Evolutionary conservation across 2,113 vertebrate genomes (phyloP).

Genomic region (Mixornis gularis): DNA sequence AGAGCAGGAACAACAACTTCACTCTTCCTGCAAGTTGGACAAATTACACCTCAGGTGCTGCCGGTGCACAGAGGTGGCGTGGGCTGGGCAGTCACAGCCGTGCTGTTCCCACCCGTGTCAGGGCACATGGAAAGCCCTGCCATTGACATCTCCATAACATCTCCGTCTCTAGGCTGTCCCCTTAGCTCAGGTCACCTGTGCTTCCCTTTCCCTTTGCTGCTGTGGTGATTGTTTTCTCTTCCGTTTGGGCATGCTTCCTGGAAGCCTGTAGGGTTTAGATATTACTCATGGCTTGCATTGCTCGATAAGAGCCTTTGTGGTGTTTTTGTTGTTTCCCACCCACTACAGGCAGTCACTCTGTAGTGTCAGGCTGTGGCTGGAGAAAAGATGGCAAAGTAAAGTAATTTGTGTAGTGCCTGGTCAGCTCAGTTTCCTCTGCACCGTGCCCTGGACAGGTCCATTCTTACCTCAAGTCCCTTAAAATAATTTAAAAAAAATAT

Average conservation of each 20-base stretch:
- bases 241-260: not conserved
- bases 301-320: not conserved
- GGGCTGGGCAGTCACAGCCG: rapidly evolving
- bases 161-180: not conserved
- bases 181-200: not conserved
- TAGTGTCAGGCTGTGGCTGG: not conserved
- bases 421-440: not conserved
- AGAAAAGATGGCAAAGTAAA: not conserved
- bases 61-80: rapidly evolving
- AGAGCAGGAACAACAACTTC: not conserved
- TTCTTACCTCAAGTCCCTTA: not conserved
- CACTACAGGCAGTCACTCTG: not conserved
- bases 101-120: rapidly evolving
- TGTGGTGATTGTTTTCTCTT: not conserved
- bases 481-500: not conserved
- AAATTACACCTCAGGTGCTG: not conserved
- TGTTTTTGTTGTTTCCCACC: not conserved
- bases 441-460: not conserved
- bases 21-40: not conserved
- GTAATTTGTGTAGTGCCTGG: too few species aligned
- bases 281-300: not conserved
- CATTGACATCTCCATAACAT: rapidly evolving
- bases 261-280: not conserved
- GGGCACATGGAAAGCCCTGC: not conserved
- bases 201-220: not conserved